These are phyloP conservation scores for Sebastes hopkinsi DNA, from an alignment of 2,797 vertebrate genomes.

Conservation along the genomic window DNA sequence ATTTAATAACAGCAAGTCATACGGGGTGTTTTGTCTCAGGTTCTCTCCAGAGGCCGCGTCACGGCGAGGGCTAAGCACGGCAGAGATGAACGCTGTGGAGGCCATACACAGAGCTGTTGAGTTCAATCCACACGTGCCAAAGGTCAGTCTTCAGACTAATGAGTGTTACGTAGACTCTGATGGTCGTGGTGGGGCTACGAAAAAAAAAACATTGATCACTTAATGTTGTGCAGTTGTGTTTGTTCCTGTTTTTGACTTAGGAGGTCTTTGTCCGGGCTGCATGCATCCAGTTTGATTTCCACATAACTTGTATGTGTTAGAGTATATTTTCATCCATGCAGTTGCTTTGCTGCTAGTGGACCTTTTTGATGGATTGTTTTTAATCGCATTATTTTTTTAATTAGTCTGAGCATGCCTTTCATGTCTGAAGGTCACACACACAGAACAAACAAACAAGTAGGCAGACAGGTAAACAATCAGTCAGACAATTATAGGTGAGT, in stretches of 20 bases:
- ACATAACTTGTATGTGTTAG: neutral
- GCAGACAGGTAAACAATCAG: neutral
- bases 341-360: neutral
- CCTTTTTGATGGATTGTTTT: neutral
- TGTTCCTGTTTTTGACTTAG: neutral
- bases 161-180: neutral
- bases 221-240: neutral
- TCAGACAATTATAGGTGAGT: neutral
- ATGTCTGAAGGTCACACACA: neutral
- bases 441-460: neutral
- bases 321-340: neutral
- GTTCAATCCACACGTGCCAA: constrained; percentile 99
- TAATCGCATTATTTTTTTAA: neutral
- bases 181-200: neutral
- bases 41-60: constrained; percentile 98
- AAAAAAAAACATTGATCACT: neutral
- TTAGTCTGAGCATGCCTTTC: neutral
- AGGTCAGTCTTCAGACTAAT: constrained; percentile 82
- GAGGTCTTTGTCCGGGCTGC: neutral
- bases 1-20: neutral
- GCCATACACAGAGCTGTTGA: constrained; percentile 99
- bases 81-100: constrained; percentile 99
- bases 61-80: constrained; percentile 96
- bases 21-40: constrained; percentile 71
- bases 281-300: neutral